A percentile compares a stretch with the other conserved stretches of the same genome.
Conservation (phyloP, 2,888 invertebrate species). For the Pedicia rivosa region DNA sequence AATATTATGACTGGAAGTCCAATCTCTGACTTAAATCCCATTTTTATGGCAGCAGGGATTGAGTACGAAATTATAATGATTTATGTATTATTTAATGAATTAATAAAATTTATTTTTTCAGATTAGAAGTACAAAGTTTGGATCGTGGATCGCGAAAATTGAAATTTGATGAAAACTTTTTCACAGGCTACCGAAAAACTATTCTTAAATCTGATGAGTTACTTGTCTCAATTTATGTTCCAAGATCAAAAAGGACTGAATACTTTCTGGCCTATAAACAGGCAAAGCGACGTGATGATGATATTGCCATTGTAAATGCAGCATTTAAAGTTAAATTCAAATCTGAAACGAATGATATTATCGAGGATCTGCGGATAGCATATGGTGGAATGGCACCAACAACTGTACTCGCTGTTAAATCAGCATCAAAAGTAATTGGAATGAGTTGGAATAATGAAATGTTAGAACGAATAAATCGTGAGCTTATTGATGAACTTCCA, state of each 20-base stretch:
- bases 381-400: conserved; percentile 90
- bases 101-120: conserved; percentile 3
- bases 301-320: conserved; percentile 89
- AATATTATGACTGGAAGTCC: conserved; percentile 93
- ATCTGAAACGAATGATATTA: conserved; percentile 35
- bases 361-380: conserved; percentile 50
- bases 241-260: conserved; percentile 50
- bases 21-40: conserved; percentile 89
- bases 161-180: conserved; percentile 61
- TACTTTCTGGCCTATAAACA: conserved; percentile 80
- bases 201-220: conserved; percentile 58
- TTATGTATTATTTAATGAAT: background rate
- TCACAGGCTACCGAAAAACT: conserved; percentile 73
- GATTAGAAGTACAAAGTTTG: conserved; percentile 43
- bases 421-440: conserved; percentile 41
- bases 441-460: conserved; percentile 46
- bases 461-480: conserved; percentile 41
- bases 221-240: conserved; percentile 62
- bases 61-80: conserved; percentile 17
- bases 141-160: conserved; percentile 38
- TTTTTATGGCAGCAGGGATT: conserved; percentile 64
- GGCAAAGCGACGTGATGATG: conserved; percentile 81
- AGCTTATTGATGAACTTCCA: conserved; percentile 57
- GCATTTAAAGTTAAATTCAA: conserved; percentile 57
- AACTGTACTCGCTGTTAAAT: conserved; percentile 54